Percentiles rank a stretch among this genome's conserved stretches.
Evolutionary conservation across 2,797 vertebrate species (phyloP).

Genomic region (Phalanger gymnotis): DNA sequence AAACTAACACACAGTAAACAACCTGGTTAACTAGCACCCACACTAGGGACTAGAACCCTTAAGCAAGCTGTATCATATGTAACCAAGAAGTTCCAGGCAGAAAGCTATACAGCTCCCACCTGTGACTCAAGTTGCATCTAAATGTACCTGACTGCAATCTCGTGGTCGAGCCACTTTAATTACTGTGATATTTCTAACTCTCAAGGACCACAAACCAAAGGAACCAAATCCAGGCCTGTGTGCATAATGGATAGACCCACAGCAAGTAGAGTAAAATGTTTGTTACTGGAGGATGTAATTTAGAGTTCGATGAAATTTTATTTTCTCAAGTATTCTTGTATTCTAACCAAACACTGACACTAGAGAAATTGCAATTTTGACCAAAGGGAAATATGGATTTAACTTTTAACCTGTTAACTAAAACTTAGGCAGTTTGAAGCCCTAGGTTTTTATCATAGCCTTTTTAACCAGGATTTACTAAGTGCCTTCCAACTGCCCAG

Average conservation of each 20-base stretch:
- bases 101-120: not conserved
- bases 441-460: not conserved
- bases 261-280: not conserved
- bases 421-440: not conserved
- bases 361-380: conserved; percentile 7
- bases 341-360: not conserved
- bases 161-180: not conserved
- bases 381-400: not conserved
- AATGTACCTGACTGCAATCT: not conserved
- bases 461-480: not conserved
- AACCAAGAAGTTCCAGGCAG: not conserved
- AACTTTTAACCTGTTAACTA: not conserved
- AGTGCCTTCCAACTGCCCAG: not conserved
- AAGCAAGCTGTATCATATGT: not conserved
- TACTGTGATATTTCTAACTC: not conserved
- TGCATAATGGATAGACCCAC: not conserved
- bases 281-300: not conserved
- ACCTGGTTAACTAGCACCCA: not conserved
- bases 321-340: not conserved
- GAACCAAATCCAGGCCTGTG: not conserved
- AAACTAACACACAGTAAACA: conserved; percentile 39
- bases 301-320: not conserved
- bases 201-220: not conserved
- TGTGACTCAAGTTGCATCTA: not conserved
- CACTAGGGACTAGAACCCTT: not conserved